Conservation (phyloP, 2,113 vertebrate species). For the Cyanoramphus novaezelandiae region DNA sequence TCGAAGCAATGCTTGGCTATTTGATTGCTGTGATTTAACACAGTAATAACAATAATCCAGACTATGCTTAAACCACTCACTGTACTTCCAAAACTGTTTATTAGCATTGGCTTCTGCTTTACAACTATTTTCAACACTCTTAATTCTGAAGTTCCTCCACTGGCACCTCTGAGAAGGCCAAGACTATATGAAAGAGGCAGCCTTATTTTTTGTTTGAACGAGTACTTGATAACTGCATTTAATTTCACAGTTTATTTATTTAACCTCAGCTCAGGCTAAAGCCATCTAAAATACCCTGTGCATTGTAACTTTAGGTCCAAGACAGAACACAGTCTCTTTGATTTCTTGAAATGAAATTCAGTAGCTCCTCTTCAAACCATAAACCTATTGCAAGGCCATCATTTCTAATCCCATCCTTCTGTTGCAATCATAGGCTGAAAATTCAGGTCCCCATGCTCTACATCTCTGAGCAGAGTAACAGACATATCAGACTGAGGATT, state of each 20-base stretch:
- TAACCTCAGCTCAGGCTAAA: constrained; percentile 29
- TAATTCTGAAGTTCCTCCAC: constrained; percentile 57
- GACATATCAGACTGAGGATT: background rate
- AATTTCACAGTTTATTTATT: constrained; percentile 30
- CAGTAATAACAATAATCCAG: constrained; percentile 68
- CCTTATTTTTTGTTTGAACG: constrained; percentile 30
- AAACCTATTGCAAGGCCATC: background rate
- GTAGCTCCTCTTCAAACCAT: background rate
- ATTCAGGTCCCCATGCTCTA: background rate
- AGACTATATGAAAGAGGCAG: constrained; percentile 10
- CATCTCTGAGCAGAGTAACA: background rate
- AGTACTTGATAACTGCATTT: constrained; percentile 44
- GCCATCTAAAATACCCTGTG: background rate
- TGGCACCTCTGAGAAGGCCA: constrained; percentile 13
- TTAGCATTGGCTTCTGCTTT: constrained; percentile 73
- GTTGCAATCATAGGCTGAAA: background rate
- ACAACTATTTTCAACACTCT: constrained; percentile 65
- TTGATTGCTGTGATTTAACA: constrained; percentile 68
- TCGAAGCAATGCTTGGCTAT: constrained; percentile 54
- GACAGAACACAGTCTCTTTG: background rate
- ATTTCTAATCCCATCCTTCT: background rate
- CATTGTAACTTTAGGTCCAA: background rate
- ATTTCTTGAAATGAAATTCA: background rate
- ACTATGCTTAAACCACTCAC: constrained; percentile 60
- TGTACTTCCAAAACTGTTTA: constrained; percentile 65